Evolutionary conservation across 2,797 vertebrate genomes (phyloP).

Genomic region (Chloroceryle inda): DNA sequence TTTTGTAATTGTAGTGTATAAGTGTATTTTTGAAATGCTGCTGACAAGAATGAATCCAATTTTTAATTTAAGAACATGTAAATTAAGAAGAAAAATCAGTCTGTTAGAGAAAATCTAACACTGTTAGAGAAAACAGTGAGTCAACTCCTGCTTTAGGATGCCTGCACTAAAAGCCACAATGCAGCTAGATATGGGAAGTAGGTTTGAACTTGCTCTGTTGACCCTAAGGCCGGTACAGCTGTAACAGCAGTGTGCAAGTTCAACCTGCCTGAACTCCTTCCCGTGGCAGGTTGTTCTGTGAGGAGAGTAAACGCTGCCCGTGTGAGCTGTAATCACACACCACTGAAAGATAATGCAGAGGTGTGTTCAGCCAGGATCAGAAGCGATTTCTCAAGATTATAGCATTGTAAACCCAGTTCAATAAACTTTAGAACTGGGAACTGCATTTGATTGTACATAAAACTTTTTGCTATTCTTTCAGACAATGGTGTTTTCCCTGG

Average conservation of each 20-base stretch:
- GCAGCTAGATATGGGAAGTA: not conserved
- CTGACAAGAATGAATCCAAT: not conserved
- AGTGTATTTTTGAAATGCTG: not conserved
- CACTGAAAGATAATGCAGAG: not conserved
- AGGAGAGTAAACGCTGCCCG: not conserved
- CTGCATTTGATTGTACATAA: not conserved
- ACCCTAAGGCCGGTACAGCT: fast-evolving
- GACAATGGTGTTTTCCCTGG: not conserved
- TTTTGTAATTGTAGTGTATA: not conserved
- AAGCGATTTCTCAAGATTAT: not conserved
- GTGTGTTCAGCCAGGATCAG: not conserved
- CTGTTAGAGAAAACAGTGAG: not conserved
- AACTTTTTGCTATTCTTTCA: not conserved
- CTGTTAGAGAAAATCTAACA: not conserved
- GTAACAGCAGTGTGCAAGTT: not conserved
- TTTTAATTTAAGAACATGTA: not conserved
- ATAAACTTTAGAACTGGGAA: not conserved
- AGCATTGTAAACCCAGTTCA: not conserved
- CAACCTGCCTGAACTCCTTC: not conserved
- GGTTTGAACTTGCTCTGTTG: not conserved
- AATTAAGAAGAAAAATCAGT: not conserved
- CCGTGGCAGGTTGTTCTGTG: not conserved
- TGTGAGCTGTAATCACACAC: not conserved
- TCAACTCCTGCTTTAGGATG: not conserved
- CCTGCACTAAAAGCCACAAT: not conserved